Percentiles rank a stretch among this genome's conserved stretches.
Evolutionary conservation across 2,113 vertebrate genomes (phyloP).

Genomic region (Eclectus roratus): DNA sequence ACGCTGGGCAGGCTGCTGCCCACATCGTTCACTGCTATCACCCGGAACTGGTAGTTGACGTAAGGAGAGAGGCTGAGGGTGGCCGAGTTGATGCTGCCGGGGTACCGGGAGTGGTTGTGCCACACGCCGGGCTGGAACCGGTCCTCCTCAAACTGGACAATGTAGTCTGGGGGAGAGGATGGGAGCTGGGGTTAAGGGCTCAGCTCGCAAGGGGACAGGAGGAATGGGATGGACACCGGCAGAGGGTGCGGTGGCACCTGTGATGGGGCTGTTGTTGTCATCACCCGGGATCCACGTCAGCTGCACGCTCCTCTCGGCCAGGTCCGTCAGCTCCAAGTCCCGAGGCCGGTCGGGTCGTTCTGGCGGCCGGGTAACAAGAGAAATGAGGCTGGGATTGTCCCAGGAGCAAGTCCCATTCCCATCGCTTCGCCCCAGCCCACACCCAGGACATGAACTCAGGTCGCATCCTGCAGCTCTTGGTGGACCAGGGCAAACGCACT

Average conservation of each 20-base stretch:
- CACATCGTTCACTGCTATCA: conserved; percentile 90
- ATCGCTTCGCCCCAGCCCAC: fast-evolving
- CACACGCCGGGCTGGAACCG: conserved; percentile 83
- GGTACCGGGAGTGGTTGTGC: conserved; percentile 87
- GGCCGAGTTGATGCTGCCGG: conserved; percentile 86
- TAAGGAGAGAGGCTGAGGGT: conserved; percentile 87
- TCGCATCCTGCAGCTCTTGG: background rate
- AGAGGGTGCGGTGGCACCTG: conserved; percentile 64
- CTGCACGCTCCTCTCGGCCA: conserved; percentile 83
- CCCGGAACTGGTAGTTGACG: conserved; percentile 94
- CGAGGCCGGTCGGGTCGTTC: conserved; percentile 87
- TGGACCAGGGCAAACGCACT: fast-evolving
- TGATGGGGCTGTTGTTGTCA: conserved; percentile 92
- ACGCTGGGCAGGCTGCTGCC: conserved; percentile 88
- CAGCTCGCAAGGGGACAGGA: background rate
- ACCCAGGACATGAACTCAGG: background rate
- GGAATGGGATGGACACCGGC: background rate
- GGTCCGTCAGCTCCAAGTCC: conserved; percentile 90
- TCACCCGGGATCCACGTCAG: conserved; percentile 95
- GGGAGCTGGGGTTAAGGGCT: background rate
- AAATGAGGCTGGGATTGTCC: background rate
- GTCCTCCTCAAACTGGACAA: conserved; percentile 93
- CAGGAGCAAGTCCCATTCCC: background rate
- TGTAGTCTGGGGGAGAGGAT: conserved; percentile 77
- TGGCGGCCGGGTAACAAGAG: conserved; percentile 43